These are phyloP conservation scores for Octodon degus DNA, from an alignment of 2,113 vertebrate species.

Conservation along the genomic window DNA sequence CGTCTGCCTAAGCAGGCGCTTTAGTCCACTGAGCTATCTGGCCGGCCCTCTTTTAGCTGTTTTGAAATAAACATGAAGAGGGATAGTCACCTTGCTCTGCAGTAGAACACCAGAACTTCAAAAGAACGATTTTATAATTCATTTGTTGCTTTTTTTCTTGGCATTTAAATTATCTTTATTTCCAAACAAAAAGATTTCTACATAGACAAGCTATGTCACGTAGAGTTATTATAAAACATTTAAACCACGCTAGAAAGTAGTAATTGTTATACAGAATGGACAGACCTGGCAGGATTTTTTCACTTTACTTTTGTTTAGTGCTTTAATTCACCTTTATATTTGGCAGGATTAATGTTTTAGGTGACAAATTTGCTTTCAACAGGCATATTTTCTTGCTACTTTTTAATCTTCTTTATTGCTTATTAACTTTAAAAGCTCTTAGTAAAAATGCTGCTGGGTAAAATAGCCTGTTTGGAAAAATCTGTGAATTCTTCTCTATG, in stretches of 20 bases:
- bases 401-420: conserved; percentile 67
- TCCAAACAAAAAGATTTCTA: background rate
- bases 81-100: background rate
- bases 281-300: conserved; percentile 21
- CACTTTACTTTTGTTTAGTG: conserved; percentile 32
- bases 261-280: conserved; percentile 40
- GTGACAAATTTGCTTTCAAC: conserved; percentile 60
- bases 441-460: conserved; percentile 48
- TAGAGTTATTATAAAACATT: background rate
- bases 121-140: background rate
- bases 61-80: background rate
- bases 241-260: conserved; percentile 3
- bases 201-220: background rate
- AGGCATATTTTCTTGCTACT: conserved; percentile 65
- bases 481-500: conserved; percentile 6
- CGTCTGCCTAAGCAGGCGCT: too few relatives aligned
- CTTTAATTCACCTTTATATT: conserved; percentile 65
- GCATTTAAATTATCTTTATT: conserved; percentile 54
- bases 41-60: background rate
- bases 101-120: background rate
- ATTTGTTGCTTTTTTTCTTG: background rate
- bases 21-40: too few relatives aligned
- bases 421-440: conserved; percentile 69
- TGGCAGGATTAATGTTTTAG: conserved; percentile 54
- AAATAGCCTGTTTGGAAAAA: conserved; percentile 42